Evolutionary conservation across 2,797 vertebrate genomes (phyloP).

Genomic region (Peromyscus attwateri): DNA sequence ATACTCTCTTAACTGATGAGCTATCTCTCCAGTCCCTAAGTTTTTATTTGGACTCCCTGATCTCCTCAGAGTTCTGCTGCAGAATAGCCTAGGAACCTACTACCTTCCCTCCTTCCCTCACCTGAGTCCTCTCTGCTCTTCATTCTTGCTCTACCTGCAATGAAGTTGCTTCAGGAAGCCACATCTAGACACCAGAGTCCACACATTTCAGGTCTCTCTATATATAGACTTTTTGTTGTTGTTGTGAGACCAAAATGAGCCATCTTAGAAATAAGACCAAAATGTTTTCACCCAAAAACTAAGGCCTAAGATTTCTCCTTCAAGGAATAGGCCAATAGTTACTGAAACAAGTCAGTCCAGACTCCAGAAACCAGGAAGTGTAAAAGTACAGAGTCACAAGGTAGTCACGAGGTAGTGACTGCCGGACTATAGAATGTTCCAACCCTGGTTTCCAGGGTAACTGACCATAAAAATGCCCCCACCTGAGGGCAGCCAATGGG

Average conservation of each 20-base stretch:
- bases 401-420: too few species aligned
- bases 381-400: too few species aligned
- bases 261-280: too few species aligned
- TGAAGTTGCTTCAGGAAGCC: background rate
- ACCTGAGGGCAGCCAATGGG: too few species aligned
- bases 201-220: background rate
- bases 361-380: too few species aligned
- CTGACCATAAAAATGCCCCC: too few species aligned
- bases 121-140: background rate
- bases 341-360: too few species aligned
- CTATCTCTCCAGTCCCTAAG: background rate
- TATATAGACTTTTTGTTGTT: background rate
- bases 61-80: background rate
- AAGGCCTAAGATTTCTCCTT: too few species aligned
- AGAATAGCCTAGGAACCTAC: background rate
- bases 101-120: background rate
- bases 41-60: background rate
- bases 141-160: background rate
- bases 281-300: too few species aligned
- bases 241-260: background rate
- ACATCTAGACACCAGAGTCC: background rate
- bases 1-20: background rate
- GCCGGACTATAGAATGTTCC: too few species aligned
- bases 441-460: too few species aligned
- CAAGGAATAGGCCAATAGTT: too few species aligned